Evolutionary conservation across 2,113 vertebrate species (phyloP), one percentile per base, ranked within the genome.

Genomic region (Ceuthmochares aereus): DNA sequence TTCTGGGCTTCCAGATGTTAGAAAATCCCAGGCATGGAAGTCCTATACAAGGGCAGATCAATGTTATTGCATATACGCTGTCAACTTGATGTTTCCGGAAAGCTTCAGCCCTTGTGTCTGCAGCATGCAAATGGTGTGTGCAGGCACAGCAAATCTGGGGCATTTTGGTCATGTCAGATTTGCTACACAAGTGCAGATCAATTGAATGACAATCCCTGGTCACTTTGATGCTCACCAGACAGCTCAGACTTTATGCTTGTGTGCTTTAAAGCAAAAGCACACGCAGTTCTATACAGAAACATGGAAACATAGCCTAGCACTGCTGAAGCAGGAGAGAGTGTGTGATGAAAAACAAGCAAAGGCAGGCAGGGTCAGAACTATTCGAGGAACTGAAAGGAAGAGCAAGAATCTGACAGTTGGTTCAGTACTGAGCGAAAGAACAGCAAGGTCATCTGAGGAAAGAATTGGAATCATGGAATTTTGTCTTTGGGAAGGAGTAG

Each of bases 71-170:
- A 91, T n/a, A 37, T 34, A 64, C 2, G 3, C 74, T 43, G 47
- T 82, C 69, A 94, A 21, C 77, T 70, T 78, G 52, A 87, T 60
- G 69, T 89, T 70, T 84, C 52, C 58, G 89, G 49, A 86, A 93
- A 86, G 89, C 86, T 90, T 85, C 90, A 89, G 12, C 78, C 43
- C 21, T 87, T 89, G 60, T 91, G 74, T 47, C 69, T 94, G 77
- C 66, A 72, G 66, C 23, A 34, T 5, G 14, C 43, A 42, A 89
- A 72, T 30, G 14, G 47, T 19, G 34, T 47, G 47, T 75, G 66
- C 29, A 15, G 1, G 20, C 32, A 56, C 32, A 60, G 43, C 26
- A 74, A 63, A 87, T 84, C 66, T 64, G 74, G 40, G 90, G 47
- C 60, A 52, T 55, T 55, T 81, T 87, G 74, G 47, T 67, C 42